phyloP scores from a whole-genome alignment of 2,888 invertebrate genomes.

The Imbricaverruca yamaguchii region DNA sequence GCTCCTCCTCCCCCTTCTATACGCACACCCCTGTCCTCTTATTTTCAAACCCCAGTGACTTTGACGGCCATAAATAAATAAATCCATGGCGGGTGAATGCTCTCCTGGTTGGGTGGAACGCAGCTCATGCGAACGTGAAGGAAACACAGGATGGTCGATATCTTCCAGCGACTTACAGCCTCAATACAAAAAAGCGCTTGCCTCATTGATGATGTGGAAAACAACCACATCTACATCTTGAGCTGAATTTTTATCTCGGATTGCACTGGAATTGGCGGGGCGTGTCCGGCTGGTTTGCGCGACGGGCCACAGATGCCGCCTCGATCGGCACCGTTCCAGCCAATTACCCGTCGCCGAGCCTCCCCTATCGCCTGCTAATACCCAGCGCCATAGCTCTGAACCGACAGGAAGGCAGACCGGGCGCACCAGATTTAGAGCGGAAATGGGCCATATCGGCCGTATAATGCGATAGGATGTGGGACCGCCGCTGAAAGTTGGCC shows the following conservation, averaged over 20 bases:
- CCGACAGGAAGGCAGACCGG: background rate
- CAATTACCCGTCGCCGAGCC: background rate
- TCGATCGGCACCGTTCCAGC: background rate
- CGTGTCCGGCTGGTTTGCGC: too few species aligned
- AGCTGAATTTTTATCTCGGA: too few species aligned
- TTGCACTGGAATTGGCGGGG: too few species aligned
- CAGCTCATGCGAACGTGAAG: background rate
- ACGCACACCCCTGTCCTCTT: background rate
- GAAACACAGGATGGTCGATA: background rate
- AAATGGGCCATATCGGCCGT: conserved; percentile 16
- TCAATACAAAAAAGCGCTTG: too few species aligned
- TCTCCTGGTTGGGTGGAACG: background rate
- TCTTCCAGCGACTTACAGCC: too few species aligned
- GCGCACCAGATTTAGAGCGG: background rate
- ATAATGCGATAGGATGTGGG: conserved; percentile 4
- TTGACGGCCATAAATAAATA: background rate
- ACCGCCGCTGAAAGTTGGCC: background rate
- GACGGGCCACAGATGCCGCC: background rate
- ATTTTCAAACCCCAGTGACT: background rate
- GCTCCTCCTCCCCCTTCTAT: too few species aligned
- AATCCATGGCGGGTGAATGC: background rate
- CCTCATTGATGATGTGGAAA: too few species aligned
- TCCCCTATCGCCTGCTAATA: conserved; percentile 10
- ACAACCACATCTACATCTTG: too few species aligned
- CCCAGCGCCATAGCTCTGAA: background rate